Base-by-base conservation (phyloP, 2,797 vertebrate species). In the Macroramphosus scolopax region DNA sequence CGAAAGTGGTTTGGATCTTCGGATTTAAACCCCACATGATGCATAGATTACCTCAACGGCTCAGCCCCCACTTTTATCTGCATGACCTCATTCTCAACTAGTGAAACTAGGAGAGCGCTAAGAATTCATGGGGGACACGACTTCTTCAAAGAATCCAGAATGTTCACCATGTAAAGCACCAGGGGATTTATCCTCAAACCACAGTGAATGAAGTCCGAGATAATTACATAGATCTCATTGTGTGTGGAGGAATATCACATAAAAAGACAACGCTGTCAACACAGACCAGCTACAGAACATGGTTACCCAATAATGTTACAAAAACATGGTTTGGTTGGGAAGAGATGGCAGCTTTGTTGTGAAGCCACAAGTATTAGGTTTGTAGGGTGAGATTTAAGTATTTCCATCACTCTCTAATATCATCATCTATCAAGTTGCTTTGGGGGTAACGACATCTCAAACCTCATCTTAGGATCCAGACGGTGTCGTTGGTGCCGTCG, bases 181-280 rank as follows among this genome's bases (percentile, higher is more conserved):
- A 53, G 67, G 56, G 63, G 37, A 36, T 62, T 58, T 62, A 79
- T 71, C 80, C 72, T 63, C 17, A 72, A 80, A 81, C 77, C 77
- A 54, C 65, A 74, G 26, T 34, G 67, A 58, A 63, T 47, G 48
- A 79, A 82, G 58, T 4, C 11, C 49, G 33, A 73, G 64, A 78
- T 75, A 81, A 80, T 81, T 75, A 80, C 56, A 73, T 28, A 51
- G 72, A 75, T 68, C 53, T 62, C 48, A 48, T 62, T 35, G 47
- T 35, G 63, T 54, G 20, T 48, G 39, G 69, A 80, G 75, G 72
- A 64, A 75, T 77, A 79, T 82, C 65, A 71, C 52, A 68, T 65
- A 52, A 78, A 85, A 81, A 68, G 45, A 75, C 69, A 81, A 75
- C 72, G 67, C 43, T 59, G 59, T 66, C 63, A 77, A 72, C 68